These are phyloP conservation scores for Anoncus sp. DNA, from an alignment of 2,888 invertebrate genomes.

Conservation along the genomic window DNA sequence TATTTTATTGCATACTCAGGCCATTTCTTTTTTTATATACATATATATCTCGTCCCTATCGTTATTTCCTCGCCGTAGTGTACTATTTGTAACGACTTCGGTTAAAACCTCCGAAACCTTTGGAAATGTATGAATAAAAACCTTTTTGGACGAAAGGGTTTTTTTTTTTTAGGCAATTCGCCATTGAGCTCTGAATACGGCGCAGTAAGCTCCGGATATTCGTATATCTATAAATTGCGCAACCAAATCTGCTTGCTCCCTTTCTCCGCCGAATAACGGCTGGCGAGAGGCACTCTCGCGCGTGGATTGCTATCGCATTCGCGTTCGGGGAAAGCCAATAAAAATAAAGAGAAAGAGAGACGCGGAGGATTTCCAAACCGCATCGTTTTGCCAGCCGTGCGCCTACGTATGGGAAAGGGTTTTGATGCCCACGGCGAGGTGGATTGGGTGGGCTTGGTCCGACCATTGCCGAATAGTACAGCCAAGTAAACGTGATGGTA, in stretches of 20 bases:
- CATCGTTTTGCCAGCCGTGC: conserved; percentile 54
- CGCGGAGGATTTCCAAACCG: conserved; percentile 44
- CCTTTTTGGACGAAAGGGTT: conserved; percentile 26
- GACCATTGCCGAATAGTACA: conserved; percentile 44
- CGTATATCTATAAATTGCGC: conserved; percentile 42
- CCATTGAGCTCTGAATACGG: conserved; percentile 45
- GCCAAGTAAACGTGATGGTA: conserved; percentile 58
- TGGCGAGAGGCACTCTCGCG: conserved; percentile 9
- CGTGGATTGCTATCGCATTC: conserved; percentile 58
- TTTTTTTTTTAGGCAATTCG: conserved; percentile 42
- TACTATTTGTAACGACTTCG: conserved; percentile 47
- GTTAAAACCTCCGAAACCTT: conserved; percentile 4
- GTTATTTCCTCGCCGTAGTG: conserved; percentile 36
- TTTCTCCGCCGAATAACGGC: conserved; percentile 49
- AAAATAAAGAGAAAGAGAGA: conserved; percentile 57
- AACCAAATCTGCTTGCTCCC: conserved; percentile 39
- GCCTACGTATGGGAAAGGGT: conserved; percentile 41
- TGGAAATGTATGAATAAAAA: conserved; percentile 36
- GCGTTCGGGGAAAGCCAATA: conserved; percentile 60
- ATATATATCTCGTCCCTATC: conserved; percentile 4
- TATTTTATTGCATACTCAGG: too few relatives aligned
- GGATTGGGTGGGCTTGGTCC: conserved; percentile 21
- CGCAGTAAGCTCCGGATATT: conserved; percentile 6
- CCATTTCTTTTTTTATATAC: conserved; percentile 10
- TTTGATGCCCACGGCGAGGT: conserved; percentile 11